A percentile compares a stretch with the other conserved stretches of the same genome.
These are phyloP conservation scores for Melanotaenia pygmaea DNA, from an alignment of 2,797 vertebrate genomes.

Conservation along the genomic window DNA sequence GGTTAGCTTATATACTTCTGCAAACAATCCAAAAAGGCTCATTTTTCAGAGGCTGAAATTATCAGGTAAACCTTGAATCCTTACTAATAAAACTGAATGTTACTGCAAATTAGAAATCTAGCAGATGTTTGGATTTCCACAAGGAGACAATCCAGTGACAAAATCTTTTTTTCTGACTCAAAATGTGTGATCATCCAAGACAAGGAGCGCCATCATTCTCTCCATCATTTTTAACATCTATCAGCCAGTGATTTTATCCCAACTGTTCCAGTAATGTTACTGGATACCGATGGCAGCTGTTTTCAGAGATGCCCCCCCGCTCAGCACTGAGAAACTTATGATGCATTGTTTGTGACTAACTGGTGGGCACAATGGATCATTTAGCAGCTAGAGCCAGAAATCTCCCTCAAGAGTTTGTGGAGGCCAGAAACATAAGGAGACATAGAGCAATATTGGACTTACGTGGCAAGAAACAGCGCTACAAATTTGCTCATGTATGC, in stretches of 20 bases:
- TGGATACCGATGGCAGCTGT: slow-evolving; percentile 11
- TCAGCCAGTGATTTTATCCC: slow-evolving; percentile 13
- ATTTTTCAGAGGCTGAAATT: slow-evolving; percentile 44
- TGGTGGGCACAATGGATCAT: slow-evolving; percentile 32
- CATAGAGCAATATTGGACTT: not conserved
- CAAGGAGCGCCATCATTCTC: not conserved
- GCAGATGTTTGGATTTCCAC: slow-evolving; percentile 19
- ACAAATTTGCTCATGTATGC: slow-evolving; percentile 1
- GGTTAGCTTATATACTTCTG: slow-evolving; percentile 38
- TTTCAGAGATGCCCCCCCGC: slow-evolving; percentile 11
- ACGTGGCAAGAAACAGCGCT: not conserved
- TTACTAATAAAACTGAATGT: slow-evolving; percentile 27
- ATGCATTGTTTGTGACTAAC: slow-evolving; percentile 24
- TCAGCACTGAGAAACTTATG: slow-evolving; percentile 12
- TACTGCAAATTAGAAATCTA: slow-evolving; percentile 35
- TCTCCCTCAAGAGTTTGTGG: slow-evolving; percentile 9
- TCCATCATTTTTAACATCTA: not conserved
- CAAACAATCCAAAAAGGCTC: slow-evolving; percentile 35
- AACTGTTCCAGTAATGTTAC: slow-evolving; percentile 3
- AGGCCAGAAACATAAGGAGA: slow-evolving; percentile 7
- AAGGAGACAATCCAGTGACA: slow-evolving; percentile 15
- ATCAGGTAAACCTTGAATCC: slow-evolving; percentile 43
- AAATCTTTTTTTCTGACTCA: slow-evolving; percentile 1
- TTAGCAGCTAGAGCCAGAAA: slow-evolving; percentile 25
- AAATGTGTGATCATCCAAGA: not conserved